A percentile compares a stretch with the other conserved stretches of the same genome.
Conservation (phyloP, 2,888 invertebrate genomes). For the Danaus chrysippus region DNA sequence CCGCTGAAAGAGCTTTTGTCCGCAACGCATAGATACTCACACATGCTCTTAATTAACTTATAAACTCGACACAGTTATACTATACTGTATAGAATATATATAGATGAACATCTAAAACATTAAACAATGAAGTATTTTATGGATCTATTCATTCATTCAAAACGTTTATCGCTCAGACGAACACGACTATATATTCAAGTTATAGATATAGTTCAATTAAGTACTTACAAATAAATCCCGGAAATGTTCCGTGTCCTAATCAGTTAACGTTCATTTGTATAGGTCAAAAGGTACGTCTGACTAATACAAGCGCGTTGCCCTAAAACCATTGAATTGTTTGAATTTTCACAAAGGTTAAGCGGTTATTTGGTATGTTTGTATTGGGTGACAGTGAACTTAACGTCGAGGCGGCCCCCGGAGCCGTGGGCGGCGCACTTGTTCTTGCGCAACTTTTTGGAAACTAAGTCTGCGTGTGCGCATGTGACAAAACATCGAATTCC, state of each 20-base stretch:
- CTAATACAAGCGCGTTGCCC: slow-evolving; percentile 15
- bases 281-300: slow-evolving; percentile 14
- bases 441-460: slow-evolving; percentile 69
- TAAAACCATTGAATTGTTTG: slow-evolving; percentile 15
- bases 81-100: slow-evolving; percentile 41
- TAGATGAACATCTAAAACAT: slow-evolving; percentile 40
- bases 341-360: slow-evolving; percentile 15
- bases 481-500: slow-evolving; percentile 54
- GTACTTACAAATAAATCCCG: slow-evolving; percentile 13
- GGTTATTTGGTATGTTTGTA: slow-evolving; percentile 13
- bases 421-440: slow-evolving; percentile 62
- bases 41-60: slow-evolving; percentile 65
- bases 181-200: background rate
- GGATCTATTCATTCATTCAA: slow-evolving; percentile 5
- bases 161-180: slow-evolving; percentile 1
- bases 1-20: slow-evolving; percentile 64
- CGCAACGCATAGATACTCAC: slow-evolving; percentile 44
- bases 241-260: slow-evolving; percentile 25
- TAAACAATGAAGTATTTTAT: slow-evolving; percentile 39
- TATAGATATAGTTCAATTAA: background rate
- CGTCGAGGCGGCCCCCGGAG: slow-evolving; percentile 40
- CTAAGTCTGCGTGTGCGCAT: slow-evolving; percentile 45
- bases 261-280: slow-evolving; percentile 20
- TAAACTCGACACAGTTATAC: slow-evolving; percentile 47
- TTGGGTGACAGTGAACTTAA: slow-evolving; percentile 70